Base-by-base conservation (phyloP, 2,888 invertebrate genomes). In the Sturmia bella region DNA sequence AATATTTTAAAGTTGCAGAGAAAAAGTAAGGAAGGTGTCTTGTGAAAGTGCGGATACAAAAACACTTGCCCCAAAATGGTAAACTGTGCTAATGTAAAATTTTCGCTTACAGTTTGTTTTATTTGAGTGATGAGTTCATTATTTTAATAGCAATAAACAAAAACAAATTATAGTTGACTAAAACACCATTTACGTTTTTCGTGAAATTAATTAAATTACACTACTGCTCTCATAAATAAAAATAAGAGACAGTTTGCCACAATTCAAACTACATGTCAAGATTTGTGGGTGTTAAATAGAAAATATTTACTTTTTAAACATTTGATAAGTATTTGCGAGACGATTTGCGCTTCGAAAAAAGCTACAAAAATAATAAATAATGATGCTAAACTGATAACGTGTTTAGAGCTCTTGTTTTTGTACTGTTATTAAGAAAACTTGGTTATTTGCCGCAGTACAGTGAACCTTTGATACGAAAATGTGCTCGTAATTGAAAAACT, bases 311-410 rank as follows among this genome's bases (percentile, higher is more conserved):
- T 19, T 32, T 63, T 63, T 21, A 3, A 15, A 37, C 9, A 6
- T 32, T 7, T 32, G 32, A 32, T 32, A 32, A 17, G 24, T 64
- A 45, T 64, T 43, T 74, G 15, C 27, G 11, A 12, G 45, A 13
- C 56, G 74, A 64, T 74, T 66, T 50, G 11, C 39, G 21, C 52
- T 52, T 52, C 13, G 48, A 15, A 48, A 70, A 59, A 70, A 32
- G 9, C 5, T 5, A 7, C 61, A 17, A 27, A 64, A 56, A 57
- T 57, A 48, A 37, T 6, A 59, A 61, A 21, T 43, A 73, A 27
- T 37, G 41, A 72, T 72, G 61, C 41, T 72, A 61, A 50, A 39
- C 64, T 45, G 56, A 74, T 61, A 72, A 56, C 15, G 56, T 37
- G 15, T 13, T 27, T 24, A 12, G 11, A 6, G 15, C 15, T 48